Percentiles rank a stretch among this genome's conserved stretches.
These are phyloP conservation scores for Staurois parvus DNA, from an alignment of 2,797 vertebrate genomes.

Conservation along the genomic window DNA sequence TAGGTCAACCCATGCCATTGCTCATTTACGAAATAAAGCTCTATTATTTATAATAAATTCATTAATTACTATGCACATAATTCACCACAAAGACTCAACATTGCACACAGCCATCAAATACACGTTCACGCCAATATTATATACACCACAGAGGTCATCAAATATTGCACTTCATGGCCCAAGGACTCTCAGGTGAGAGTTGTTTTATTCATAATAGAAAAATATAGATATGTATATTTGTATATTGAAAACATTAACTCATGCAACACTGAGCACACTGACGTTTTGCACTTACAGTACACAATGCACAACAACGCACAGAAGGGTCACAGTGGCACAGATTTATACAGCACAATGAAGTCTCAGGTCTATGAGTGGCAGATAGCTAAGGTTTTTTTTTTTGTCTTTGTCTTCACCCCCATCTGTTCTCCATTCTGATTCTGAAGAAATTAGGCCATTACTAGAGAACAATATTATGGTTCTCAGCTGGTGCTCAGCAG, in stretches of 20 bases:
- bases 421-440: background rate
- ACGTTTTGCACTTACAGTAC: background rate
- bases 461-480: background rate
- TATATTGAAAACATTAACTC: conserved; percentile 10
- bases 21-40: background rate
- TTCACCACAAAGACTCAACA: background rate
- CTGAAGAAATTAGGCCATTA: background rate
- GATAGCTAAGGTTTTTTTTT: background rate
- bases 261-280: background rate
- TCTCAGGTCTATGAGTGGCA: background rate
- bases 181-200: background rate
- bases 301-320: background rate
- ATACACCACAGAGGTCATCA: conserved; percentile 12
- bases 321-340: background rate
- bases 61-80: background rate
- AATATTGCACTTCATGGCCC: conserved; percentile 12
- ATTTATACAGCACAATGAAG: too few species aligned
- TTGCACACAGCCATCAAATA: background rate
- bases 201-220: background rate
- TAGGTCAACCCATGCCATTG: background rate
- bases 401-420: background rate
- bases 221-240: conserved; percentile 4
- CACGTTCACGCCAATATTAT: background rate
- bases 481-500: background rate
- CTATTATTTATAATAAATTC: background rate